phyloP scores from a whole-genome alignment of 1,140 invertebrate genomes.

The Pachypeltis micranthus region DNA sequence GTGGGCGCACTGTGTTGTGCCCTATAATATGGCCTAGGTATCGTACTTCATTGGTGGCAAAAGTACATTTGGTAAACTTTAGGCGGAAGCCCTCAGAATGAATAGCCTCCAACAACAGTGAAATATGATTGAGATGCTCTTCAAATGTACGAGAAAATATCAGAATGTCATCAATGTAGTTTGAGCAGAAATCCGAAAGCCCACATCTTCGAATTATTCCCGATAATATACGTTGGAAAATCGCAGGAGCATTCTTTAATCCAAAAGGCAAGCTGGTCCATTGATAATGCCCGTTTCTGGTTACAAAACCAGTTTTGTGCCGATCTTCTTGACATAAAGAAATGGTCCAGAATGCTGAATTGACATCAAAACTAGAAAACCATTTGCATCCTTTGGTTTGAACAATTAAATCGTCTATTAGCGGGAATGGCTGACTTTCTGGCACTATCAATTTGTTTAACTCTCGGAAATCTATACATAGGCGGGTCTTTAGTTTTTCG shows the following conservation, averaged over 20 bases:
- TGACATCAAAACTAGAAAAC: slow-evolving; percentile 33
- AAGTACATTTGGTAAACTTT: slow-evolving; percentile 31
- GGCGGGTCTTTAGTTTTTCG: slow-evolving; percentile 31
- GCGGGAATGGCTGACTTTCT: slow-evolving; percentile 33
- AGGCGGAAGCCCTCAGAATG: slow-evolving; percentile 30
- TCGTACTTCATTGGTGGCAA: slow-evolving; percentile 29
- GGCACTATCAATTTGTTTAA: slow-evolving; percentile 33
- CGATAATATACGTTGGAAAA: slow-evolving; percentile 34
- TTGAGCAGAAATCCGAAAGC: background rate
- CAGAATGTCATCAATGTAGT: slow-evolving; percentile 11
- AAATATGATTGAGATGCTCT: slow-evolving; percentile 5
- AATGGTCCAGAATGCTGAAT: slow-evolving; percentile 36
- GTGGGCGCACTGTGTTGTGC: slow-evolving; percentile 27
- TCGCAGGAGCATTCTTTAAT: slow-evolving; percentile 34
- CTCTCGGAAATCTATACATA: slow-evolving; percentile 33
- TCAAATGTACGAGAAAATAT: slow-evolving; percentile 11
- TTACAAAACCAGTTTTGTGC: slow-evolving; percentile 31
- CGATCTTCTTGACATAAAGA: slow-evolving; percentile 27
- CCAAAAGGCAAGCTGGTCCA: slow-evolving; percentile 32
- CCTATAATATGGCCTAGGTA: slow-evolving; percentile 31
- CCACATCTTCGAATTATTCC: slow-evolving; percentile 3
- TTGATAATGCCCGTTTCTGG: slow-evolving; percentile 33
- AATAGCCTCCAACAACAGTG: background rate
- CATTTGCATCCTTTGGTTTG: slow-evolving; percentile 32
- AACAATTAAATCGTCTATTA: slow-evolving; percentile 31